phyloP scores from a whole-genome alignment of 2,888 invertebrate genomes.

The Lasioglossum oenotherae region DNA sequence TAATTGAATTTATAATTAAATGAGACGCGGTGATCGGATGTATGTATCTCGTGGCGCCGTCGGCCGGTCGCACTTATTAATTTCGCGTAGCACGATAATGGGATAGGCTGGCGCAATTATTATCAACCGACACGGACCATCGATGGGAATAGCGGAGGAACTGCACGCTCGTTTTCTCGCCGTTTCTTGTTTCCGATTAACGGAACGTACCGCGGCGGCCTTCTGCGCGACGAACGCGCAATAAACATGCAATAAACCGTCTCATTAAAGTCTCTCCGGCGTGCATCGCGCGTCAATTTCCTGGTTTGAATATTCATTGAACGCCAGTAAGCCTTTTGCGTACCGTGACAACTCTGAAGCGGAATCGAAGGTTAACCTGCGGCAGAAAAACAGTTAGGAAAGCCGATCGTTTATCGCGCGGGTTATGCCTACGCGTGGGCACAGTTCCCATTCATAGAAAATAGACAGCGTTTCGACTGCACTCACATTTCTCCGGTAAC shows the following conservation, averaged over 20 bases:
- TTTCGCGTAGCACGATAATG: slow-evolving; percentile 55
- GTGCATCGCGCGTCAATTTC: not conserved
- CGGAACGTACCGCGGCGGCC: not conserved
- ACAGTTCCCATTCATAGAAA: slow-evolving; percentile 67
- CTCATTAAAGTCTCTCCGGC: not conserved
- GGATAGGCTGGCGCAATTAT: slow-evolving; percentile 53
- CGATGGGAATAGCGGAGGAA: not conserved
- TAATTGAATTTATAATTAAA: slow-evolving; percentile 61
- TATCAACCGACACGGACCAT: slow-evolving; percentile 35
- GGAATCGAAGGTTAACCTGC: not conserved
- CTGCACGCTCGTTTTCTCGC: not conserved
- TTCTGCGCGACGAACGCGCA: not conserved
- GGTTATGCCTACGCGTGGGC: not conserved
- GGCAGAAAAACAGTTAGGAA: not conserved
- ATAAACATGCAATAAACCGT: slow-evolving; percentile 3
- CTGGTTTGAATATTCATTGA: not conserved
- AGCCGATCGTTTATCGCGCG: not conserved
- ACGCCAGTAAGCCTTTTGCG: not conserved
- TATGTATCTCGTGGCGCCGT: slow-evolving; percentile 58
- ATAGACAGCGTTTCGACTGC: slow-evolving; percentile 46
- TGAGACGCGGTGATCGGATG: slow-evolving; percentile 34
- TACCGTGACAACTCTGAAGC: not conserved
- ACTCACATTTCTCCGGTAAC: slow-evolving; percentile 59
- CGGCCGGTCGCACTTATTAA: slow-evolving; percentile 57
- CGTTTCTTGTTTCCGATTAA: not conserved